Conservation (phyloP, 2,113 vertebrate genomes). For the Haemorhous mexicanus region DNA sequence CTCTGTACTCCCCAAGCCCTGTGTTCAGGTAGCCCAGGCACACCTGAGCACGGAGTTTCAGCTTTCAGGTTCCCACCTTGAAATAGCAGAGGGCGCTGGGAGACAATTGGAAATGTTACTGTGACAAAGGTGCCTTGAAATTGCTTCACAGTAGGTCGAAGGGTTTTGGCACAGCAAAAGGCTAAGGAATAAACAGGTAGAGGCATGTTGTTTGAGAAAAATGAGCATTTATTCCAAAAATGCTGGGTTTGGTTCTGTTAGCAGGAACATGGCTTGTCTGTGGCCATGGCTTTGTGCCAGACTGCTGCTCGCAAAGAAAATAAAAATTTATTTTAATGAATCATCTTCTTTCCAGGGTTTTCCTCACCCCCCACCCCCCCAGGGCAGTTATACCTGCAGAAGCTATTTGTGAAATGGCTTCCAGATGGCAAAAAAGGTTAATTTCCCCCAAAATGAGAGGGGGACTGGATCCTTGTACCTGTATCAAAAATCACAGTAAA, state of each 20-base stretch:
- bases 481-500: background rate
- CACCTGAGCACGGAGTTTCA: background rate
- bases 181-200: background rate
- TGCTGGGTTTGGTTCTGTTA: background rate
- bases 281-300: background rate
- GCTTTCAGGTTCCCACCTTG: fast-evolving
- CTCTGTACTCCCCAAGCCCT: background rate
- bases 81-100: background rate
- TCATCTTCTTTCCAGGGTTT: background rate
- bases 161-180: background rate
- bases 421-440: slow-evolving; percentile 21
- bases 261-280: background rate
- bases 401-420: slow-evolving; percentile 43
- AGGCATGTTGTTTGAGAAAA: background rate
- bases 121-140: background rate
- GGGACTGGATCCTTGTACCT: background rate
- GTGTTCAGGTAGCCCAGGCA: background rate
- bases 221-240: background rate
- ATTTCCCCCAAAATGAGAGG: background rate
- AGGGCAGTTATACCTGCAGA: slow-evolving; percentile 20
- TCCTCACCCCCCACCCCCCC: background rate
- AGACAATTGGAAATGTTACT: background rate
- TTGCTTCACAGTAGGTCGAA: background rate
- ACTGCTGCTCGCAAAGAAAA: background rate
- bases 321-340: background rate